Evolutionary conservation across 2,113 vertebrate species (phyloP).

Genomic region (Cephalopholis sonnerati): DNA sequence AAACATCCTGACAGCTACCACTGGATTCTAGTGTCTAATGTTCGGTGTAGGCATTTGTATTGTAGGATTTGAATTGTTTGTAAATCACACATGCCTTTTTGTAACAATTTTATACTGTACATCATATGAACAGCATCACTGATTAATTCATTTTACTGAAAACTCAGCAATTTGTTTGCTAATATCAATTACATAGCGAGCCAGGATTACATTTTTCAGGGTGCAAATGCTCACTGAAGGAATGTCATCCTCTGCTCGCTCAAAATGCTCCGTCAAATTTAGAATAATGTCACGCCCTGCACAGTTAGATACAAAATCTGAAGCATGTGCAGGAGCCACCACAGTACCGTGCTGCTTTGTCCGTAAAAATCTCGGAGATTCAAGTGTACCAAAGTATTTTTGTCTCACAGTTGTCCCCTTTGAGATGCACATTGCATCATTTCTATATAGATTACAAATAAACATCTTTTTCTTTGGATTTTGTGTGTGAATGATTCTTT

Average conservation of each 20-base stretch:
- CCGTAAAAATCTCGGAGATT: slow-evolving; percentile 54
- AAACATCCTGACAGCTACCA: slow-evolving; percentile 58
- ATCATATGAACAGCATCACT: slow-evolving; percentile 67
- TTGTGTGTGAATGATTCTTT: slow-evolving; percentile 27
- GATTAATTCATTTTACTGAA: slow-evolving; percentile 60
- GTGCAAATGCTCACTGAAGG: slow-evolving; percentile 73
- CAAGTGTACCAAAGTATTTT: slow-evolving; percentile 85
- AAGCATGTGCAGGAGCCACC: slow-evolving; percentile 48
- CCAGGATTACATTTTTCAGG: slow-evolving; percentile 64
- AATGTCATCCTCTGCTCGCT: slow-evolving; percentile 48
- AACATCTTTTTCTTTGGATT: slow-evolving; percentile 71
- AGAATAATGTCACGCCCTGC: slow-evolving; percentile 31
- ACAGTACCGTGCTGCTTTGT: slow-evolving; percentile 55
- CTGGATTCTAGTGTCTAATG: slow-evolving; percentile 64
- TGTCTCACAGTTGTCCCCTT: slow-evolving; percentile 77
- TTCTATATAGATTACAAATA: slow-evolving; percentile 80
- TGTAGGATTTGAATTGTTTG: slow-evolving; percentile 80
- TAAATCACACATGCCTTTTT: slow-evolving; percentile 86
- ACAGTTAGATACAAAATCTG: slow-evolving; percentile 23
- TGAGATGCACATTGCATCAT: slow-evolving; percentile 82
- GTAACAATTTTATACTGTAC: slow-evolving; percentile 82
- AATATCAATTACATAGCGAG: slow-evolving; percentile 59
- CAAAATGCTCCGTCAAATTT: slow-evolving; percentile 40
- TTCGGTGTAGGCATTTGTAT: slow-evolving; percentile 63
- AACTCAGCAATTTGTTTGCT: slow-evolving; percentile 66